Base-by-base conservation (phyloP, 2,888 invertebrate genomes). In the Oscheius sp. region DNA sequence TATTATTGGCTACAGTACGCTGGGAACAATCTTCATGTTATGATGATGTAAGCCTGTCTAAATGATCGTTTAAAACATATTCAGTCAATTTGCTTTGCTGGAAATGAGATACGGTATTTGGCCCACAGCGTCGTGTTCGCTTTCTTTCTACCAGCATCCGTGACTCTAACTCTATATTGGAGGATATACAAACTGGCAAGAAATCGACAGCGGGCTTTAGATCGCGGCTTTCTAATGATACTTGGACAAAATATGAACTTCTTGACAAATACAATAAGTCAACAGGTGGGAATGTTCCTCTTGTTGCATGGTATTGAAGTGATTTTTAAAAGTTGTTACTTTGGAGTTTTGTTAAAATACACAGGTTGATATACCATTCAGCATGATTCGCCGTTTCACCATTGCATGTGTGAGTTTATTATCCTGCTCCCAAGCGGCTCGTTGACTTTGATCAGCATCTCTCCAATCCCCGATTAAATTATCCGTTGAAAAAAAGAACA, bases 191-290 rank as follows among this genome's bases (percentile, higher is more conserved):
- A 74, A 57, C 56, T 86, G 56, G 85, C 85, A 2, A 54, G 84
- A 51, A 80, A 82, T 64, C 73, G 85, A 2, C 85, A 85, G 61
- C 76, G 76, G 62, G 84, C 83, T 3, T 75, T 85, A 24, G 82
- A 84, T 59, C 72, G 82, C 3, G 86, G 86, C 2, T 83, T 86
- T 67, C 73, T 86, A 32, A 83, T 86, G 83, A 80, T 84, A 62
- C 73, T 86, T 59, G 85, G 83, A 1, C 82, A 83, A 50, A 86
- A 85, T 71, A 85, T 85, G 84, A 85, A 86, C 71, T 85, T 86
- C 68, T 78, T 86, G 59, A 85, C 84, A 44, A 85, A 85, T 73
- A 84, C 85, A 6, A 66, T 85, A 32, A 80, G 77, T 65, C 79
- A 78, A 64, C 82, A 85, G 77, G 75, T 79, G 45, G 20, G 63